Evolutionary conservation across 2,113 vertebrate species (phyloP).

Genomic region (Calyptomena viridis): DNA sequence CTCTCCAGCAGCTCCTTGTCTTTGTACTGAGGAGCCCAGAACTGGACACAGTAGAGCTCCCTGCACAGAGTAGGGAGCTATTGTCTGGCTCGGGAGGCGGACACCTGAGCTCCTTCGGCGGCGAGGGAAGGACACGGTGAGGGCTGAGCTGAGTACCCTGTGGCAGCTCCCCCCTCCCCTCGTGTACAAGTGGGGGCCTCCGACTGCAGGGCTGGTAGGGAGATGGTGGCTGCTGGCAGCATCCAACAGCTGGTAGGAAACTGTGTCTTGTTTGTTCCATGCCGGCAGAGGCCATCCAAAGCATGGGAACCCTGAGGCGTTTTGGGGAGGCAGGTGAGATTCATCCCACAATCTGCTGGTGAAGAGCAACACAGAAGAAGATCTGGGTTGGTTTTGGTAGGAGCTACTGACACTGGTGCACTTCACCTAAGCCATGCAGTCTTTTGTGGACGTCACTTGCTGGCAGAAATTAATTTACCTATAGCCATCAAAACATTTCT

Average conservation of each 20-base stretch:
- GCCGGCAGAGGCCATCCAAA: neutral
- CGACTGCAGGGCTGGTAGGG: fast-evolving
- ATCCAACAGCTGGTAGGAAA: neutral
- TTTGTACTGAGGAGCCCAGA: neutral
- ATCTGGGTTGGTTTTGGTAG: neutral
- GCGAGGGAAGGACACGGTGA: neutral
- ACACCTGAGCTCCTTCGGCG: neutral
- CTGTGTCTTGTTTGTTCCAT: neutral
- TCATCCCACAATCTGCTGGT: neutral
- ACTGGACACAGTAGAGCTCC: neutral
- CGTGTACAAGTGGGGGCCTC: neutral
- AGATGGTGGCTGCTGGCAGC: neutral
- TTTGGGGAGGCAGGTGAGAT: neutral
- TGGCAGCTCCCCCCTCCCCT: neutral
- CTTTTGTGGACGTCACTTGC: neutral
- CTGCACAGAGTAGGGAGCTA: neutral
- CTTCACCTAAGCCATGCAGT: neutral
- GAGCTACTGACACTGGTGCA: neutral
- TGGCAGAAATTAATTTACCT: neutral
- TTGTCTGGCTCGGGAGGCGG: neutral
- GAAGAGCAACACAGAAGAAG: neutral
- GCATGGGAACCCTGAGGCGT: fast-evolving
- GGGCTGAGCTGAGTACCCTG: neutral
- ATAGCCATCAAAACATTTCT: neutral
- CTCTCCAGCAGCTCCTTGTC: neutral